Evolutionary conservation across 2,888 invertebrate genomes (phyloP).

Genomic region (Trimorus sp.): DNA sequence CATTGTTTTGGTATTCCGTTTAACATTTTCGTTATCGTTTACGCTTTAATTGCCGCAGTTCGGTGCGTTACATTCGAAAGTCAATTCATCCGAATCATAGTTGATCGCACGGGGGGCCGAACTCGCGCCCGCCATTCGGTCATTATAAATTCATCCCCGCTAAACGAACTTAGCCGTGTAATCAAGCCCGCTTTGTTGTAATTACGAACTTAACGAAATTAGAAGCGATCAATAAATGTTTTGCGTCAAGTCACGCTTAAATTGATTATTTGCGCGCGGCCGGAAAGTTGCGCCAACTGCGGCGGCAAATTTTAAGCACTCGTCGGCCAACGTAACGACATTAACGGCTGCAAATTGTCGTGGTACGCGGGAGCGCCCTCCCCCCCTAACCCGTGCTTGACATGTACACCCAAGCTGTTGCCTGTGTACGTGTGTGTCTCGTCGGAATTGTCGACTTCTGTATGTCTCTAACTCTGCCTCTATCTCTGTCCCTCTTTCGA

Average conservation of each 20-base stretch:
- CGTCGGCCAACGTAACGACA: neutral
- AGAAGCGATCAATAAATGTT: slow-evolving; percentile 19
- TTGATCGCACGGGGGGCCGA: slow-evolving; percentile 12
- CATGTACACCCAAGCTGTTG: slow-evolving; percentile 66
- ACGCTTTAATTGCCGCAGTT: slow-evolving; percentile 34
- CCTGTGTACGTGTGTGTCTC: slow-evolving; percentile 73
- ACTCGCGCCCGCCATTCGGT: neutral
- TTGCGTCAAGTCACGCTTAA: neutral
- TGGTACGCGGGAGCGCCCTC: slow-evolving; percentile 12
- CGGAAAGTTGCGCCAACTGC: neutral
- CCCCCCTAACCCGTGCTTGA: slow-evolving; percentile 37
- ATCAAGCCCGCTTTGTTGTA: slow-evolving; percentile 1
- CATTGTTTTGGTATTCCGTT: slow-evolving; percentile 28
- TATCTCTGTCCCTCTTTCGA: slow-evolving; percentile 38
- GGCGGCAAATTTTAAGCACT: neutral
- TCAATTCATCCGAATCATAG: slow-evolving; percentile 49
- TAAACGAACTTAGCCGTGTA: neutral
- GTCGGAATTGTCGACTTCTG: slow-evolving; percentile 70
- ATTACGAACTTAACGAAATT: slow-evolving; percentile 10
- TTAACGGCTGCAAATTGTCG: slow-evolving; percentile 25
- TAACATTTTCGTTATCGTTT: slow-evolving; percentile 23
- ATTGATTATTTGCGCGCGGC: neutral
- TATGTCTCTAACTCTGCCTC: slow-evolving; percentile 68
- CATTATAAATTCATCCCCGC: slow-evolving; percentile 12
- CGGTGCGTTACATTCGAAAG: slow-evolving; percentile 22